Evolutionary conservation across 2,113 vertebrate species (phyloP), one percentile per base, ranked within the genome.

Genomic region (Rutilus rutilus): DNA sequence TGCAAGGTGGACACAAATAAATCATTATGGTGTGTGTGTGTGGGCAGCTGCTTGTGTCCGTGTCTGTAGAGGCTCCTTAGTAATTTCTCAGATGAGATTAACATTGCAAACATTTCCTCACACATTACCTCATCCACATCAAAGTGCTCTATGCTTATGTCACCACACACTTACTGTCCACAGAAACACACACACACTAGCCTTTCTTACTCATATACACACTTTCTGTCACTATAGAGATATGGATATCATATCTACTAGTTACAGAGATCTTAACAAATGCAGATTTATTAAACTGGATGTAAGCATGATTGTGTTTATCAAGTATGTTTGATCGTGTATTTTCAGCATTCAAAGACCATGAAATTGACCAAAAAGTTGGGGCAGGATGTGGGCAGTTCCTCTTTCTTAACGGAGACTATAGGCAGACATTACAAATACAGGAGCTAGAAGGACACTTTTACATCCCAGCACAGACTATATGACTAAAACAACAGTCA

Each of bases 101-200:
- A 91, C 92, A 90, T 94, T 93, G 93, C 93, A 93, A 94, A 93
- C 92, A 93, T 92, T 90, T 91, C 91, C 88, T 89, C 91, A 91
- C 91, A 92, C 90, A 93, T 94, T 94, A 94, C 92, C 91, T 95
- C 92, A 93, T 92, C 88, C 90, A 94, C 93, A 93, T 95, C 94
- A 95, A 95, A 95, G 92, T 87, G 90, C 83, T 89, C 89, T 86
- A 91, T 86, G 89, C 92, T 90, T 92, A 93, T 93, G 90, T 92
- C 92, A 91, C 91, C 78, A 90, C 92, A 91, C 91, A 94, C 77
- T 60, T 54, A 92, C 92, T 93, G 92, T 92, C 92, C 87, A 87
- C 85, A 91, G 90, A 93, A 93, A 94, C 19, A 89, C 5, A 6
- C 50, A 19, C 15, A 6, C 52, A 54, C 54, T 71, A 5, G 67